These are phyloP conservation scores for Bostrychus sinensis DNA, from an alignment of 2,113 vertebrate genomes.

Conservation along the genomic window DNA sequence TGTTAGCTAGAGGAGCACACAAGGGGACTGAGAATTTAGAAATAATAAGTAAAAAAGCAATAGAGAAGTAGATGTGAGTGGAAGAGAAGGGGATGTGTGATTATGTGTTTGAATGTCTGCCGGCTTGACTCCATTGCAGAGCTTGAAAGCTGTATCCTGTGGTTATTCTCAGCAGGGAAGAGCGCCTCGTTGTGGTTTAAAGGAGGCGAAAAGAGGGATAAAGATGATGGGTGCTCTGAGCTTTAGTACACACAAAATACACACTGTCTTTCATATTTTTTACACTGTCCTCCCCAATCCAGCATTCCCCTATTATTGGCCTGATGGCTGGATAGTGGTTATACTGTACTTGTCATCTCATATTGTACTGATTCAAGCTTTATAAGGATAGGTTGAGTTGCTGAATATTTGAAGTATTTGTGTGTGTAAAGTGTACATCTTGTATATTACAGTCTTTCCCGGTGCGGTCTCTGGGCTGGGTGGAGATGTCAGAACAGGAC, in stretches of 20 bases:
- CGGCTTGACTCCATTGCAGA: not conserved
- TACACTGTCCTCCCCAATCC: conserved; percentile 15
- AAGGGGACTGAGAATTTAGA: conserved; percentile 13
- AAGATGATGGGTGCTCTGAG: conserved; percentile 9
- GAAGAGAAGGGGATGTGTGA: not conserved
- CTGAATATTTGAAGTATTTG: not conserved
- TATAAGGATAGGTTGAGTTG: not conserved
- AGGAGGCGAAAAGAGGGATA: not conserved
- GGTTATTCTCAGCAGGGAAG: conserved; percentile 11
- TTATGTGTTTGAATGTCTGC: conserved; percentile 1
- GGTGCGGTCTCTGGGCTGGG: conserved; percentile 95
- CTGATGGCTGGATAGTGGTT: not conserved
- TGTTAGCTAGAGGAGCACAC: not conserved
- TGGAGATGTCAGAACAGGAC: conserved; percentile 95
- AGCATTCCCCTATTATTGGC: conserved; percentile 13
- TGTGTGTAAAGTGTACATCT: not conserved
- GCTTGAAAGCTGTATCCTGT: conserved; percentile 13
- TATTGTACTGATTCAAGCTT: not conserved
- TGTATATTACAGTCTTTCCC: conserved; percentile 84
- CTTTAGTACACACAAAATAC: conserved; percentile 2
- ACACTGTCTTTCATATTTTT: conserved; percentile 38
- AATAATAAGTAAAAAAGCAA: conserved; percentile 12
- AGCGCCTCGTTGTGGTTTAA: conserved; percentile 13
- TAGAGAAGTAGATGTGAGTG: conserved; percentile 9
- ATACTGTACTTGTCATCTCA: conserved; percentile 4